Base-by-base conservation (phyloP, 2,113 vertebrate genomes). In the Pterocles gutturalis region DNA sequence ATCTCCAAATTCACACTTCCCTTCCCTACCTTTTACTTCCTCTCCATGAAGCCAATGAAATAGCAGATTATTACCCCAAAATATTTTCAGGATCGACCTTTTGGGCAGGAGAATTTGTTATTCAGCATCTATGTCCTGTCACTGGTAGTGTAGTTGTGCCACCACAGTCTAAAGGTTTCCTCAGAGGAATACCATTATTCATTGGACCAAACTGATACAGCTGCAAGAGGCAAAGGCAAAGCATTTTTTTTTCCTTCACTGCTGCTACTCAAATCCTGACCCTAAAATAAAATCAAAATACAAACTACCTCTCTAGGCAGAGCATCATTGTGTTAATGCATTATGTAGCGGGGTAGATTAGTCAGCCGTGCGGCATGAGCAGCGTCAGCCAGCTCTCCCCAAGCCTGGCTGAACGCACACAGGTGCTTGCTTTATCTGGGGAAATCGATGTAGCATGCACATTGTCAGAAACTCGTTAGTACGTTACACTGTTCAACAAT, bases 61-160 rank as follows among this genome's bases (percentile, higher is more conserved):
- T 7, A 61, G 21, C 12, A 65, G 31, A 41, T 34, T 48, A 11
- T 11, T 28, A 9, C 49, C 11, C 60, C 38, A 36, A 65, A 92
- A 57, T 31, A 22, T 76, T 60, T 64, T 58, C 38, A 79, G 33
- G 34, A 48, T 72, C 1, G 3, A 18, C 12, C 0, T 21, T 51
- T 67, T 69, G 53, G 33, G 24, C 45, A 61, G 36, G 13, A 75
- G 9, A 43, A 57, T 77, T 69, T 3, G 0, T 17, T 64, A 12
- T 36, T 76, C 5, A 0, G 6, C 8, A 0, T 48, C 33, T 45
- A 3, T 15, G 45, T 31, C 13, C 25, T 78, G 51, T 36, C 0
- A 1, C 55, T 60, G n/a, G 38, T 51, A 41, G 41, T 0, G 2
- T n/a, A 54, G 20, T 16, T 46, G 53, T 28, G n/a, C 64, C 67